Percentiles rank a stretch among this genome's conserved stretches.
These are phyloP conservation scores for Epicampocera succincta DNA, from an alignment of 2,888 invertebrate genomes.

Conservation along the genomic window DNA sequence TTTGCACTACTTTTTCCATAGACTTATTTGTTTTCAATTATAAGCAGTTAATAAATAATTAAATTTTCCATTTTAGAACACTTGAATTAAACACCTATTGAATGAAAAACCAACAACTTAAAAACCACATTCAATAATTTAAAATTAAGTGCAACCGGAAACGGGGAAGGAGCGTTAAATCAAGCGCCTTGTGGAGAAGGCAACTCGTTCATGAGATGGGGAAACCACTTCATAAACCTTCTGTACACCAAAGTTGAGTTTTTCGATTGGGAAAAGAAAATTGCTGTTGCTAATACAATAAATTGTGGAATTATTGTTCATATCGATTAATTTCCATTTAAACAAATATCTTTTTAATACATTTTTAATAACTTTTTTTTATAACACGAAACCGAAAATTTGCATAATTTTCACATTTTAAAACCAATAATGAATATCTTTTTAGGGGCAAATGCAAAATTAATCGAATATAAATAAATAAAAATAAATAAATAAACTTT, in stretches of 20 bases:
- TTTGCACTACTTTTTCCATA: neutral
- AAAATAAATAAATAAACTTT: no score
- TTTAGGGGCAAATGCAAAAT: neutral
- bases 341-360: neutral
- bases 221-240: no score
- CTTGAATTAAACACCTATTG: slow-evolving; percentile 7
- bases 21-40: neutral
- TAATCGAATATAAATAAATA: neutral
- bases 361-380: neutral
- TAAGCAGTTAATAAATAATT: neutral
- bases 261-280: no score
- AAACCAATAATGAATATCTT: slow-evolving; percentile 18
- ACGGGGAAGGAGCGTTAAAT: neutral
- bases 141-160: neutral
- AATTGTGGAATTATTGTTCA: no score
- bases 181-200: no score
- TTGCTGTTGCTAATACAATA: no score
- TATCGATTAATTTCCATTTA: no score
- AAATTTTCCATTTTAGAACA: slow-evolving; percentile 1
- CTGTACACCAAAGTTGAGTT: no score
- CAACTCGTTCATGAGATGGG: no score
- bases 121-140: neutral
- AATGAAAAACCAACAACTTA: neutral
- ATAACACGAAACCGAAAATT: slow-evolving; percentile 10
- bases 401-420: slow-evolving; percentile 26